These are phyloP conservation scores for Oscheius sp. DNA, from an alignment of 2,888 invertebrate species.

Conservation along the genomic window DNA sequence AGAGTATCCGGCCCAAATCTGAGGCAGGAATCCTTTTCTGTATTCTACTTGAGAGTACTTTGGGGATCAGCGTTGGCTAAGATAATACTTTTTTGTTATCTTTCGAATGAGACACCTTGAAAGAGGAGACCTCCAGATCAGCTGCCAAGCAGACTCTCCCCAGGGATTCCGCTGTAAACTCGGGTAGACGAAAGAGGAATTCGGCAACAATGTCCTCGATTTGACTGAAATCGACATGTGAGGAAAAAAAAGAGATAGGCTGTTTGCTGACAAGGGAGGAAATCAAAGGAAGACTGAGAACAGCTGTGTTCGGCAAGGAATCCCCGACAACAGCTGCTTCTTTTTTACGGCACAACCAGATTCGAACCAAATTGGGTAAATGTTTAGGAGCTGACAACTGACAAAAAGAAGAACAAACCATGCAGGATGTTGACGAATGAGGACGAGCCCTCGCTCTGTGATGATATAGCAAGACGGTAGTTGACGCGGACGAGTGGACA, in stretches of 20 bases:
- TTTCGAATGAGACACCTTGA: constrained; percentile 30
- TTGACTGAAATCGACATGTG: constrained; percentile 37
- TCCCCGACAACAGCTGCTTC: background rate
- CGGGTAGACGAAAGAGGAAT: constrained; percentile 49
- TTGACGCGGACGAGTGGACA: constrained; percentile 40
- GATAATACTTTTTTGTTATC: background rate
- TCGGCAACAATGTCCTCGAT: constrained; percentile 49
- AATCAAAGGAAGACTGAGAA: constrained; percentile 4
- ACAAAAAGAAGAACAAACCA: constrained; percentile 38
- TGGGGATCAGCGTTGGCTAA: constrained; percentile 46
- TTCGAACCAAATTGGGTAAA: constrained; percentile 7
- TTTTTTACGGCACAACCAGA: no score
- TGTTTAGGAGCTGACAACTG: background rate
- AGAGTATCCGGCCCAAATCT: constrained; percentile 44
- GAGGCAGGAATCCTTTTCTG: constrained; percentile 41
- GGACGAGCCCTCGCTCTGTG: constrained; percentile 56
- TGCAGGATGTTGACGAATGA: constrained; percentile 44
- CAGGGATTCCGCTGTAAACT: constrained; percentile 38
- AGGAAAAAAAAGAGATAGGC: background rate
- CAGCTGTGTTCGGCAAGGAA: constrained; percentile 12
- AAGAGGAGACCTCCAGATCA: constrained; percentile 39
- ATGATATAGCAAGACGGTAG: constrained; percentile 54
- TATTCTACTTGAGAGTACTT: constrained; percentile 39
- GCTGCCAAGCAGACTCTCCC: constrained; percentile 46
- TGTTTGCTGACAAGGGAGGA: constrained; percentile 2